These are phyloP conservation scores for Aricia agestis DNA, from an alignment of 1,140 invertebrate genomes.

Conservation along the genomic window DNA sequence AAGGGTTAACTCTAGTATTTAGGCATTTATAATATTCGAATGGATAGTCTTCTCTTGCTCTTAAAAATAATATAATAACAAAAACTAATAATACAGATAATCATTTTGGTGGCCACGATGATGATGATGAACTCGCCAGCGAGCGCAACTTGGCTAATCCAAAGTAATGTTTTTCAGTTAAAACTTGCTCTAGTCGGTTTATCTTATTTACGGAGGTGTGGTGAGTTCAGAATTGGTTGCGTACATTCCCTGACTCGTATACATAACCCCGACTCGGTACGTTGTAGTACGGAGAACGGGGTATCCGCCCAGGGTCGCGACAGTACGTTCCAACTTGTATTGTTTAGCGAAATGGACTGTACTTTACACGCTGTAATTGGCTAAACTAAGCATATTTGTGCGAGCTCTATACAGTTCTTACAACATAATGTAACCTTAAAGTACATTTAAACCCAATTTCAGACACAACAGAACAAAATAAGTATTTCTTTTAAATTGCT, in stretches of 20 bases:
- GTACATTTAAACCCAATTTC: neutral
- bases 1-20: too few species aligned
- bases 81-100: too few species aligned
- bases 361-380: neutral
- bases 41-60: too few species aligned
- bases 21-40: too few species aligned
- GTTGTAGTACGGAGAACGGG: neutral
- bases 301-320: neutral
- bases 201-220: neutral
- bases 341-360: neutral
- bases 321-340: neutral
- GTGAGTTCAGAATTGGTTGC: neutral
- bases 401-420: neutral
- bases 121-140: neutral
- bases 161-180: constrained; percentile 1
- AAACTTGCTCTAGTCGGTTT: neutral
- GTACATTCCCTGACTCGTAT: neutral
- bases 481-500: too few species aligned
- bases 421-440: neutral
- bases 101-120: neutral
- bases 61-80: too few species aligned
- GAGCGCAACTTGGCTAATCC: neutral
- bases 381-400: neutral
- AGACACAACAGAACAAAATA: too few species aligned
- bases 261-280: neutral